Evolutionary conservation across 2,113 vertebrate genomes (phyloP).

Genomic region (Vireo altiloquus): DNA sequence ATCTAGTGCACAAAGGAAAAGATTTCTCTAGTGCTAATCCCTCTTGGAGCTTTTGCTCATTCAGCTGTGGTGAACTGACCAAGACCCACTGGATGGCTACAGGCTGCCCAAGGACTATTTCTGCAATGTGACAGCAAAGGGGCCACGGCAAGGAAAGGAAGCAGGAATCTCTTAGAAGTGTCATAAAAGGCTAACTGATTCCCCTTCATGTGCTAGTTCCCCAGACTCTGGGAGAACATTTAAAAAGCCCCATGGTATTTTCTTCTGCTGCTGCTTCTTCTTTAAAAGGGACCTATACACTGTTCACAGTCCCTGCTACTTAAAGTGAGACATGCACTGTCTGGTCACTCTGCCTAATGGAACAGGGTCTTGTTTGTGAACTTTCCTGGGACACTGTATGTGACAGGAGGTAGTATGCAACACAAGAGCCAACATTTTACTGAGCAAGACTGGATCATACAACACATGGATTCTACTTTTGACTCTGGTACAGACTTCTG

Average conservation of each 20-base stretch:
- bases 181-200: not conserved
- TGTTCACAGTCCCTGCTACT: not conserved
- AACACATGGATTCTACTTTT: not conserved
- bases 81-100: not conserved
- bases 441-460: not conserved
- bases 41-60: not conserved
- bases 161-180: not conserved
- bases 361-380: not conserved
- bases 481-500: not conserved
- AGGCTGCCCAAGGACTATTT: not conserved
- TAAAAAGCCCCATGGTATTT: not conserved
- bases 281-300: not conserved
- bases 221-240: not conserved
- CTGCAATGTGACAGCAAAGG: not conserved
- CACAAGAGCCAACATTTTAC: not conserved
- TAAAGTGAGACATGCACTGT: not conserved
- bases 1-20: not conserved
- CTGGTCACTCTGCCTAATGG: not conserved
- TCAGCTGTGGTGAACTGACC: not conserved
- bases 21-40: not conserved
- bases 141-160: not conserved
- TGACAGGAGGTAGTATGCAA: not conserved
- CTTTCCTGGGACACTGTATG: not conserved
- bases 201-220: not conserved
- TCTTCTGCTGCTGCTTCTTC: not conserved